Evolutionary conservation across 2,888 invertebrate species (phyloP), one percentile per base, ranked within the genome.

Genomic region (Megastigmus dorsalis): DNA sequence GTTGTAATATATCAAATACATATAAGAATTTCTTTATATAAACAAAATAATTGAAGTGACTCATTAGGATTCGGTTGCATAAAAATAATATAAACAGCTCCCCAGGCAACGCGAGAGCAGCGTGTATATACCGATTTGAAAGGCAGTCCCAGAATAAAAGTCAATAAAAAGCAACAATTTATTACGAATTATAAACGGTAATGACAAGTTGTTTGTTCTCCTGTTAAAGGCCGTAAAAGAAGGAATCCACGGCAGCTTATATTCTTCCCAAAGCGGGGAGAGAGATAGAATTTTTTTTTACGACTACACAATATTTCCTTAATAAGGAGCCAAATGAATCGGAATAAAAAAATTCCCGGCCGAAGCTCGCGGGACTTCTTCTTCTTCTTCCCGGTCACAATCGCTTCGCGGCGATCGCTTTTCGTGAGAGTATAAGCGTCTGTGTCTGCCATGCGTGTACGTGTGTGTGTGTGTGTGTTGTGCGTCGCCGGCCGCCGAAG

Each of bases 141-240:
- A 72, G 28, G 7, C 33, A 20, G 9, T 26, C 18, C n/a, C n/a
- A 30, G 18, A 36, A 48, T 67, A 59, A 69, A 68, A 59, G 52
- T 36, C 36, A 60, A 60, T 65, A 70, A 70, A 70, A 65, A n/a
- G 2, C 1, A 13, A 65, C n/a, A 70, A 63, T 75, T 66, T 70
- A 75, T 75, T 55, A 55, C 33, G 20, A 57, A 66, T 66, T 66
- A 71, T 55, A 62, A 59, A 62, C 30, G 6, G 20, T 55, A 67
- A 62, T 50, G 52, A 67, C 66, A 75, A 71, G 38, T 57, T 67
- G 66, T 71, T 75, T 75, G 60, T 75, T 75, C 59, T 75, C 28
- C 10, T 43, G 43, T 65, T 54, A 60, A 70, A 69, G 33, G 50
- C 38, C 38, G 33, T 75, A 59, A 75, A 70, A 66, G 23, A 65